Conservation (phyloP, 2,888 invertebrate genomes). For the Drosophila falleni region DNA sequence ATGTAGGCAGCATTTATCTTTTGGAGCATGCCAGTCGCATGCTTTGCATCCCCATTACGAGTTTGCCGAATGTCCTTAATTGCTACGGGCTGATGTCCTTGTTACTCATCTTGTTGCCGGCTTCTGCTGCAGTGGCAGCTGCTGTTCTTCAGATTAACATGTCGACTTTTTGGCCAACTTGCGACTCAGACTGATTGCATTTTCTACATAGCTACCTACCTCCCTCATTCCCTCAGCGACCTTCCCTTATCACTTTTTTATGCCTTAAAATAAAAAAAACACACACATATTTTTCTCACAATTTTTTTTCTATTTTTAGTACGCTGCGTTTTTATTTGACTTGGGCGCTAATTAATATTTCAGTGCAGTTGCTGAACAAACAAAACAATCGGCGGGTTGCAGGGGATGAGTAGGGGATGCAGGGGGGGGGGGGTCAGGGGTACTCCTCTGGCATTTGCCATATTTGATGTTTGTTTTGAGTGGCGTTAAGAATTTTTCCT, state of each 20-base stretch:
- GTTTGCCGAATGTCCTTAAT: slow-evolving; percentile 68
- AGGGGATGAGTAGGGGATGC: not conserved
- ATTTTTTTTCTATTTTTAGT: slow-evolving; percentile 40
- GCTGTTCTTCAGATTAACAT: slow-evolving; percentile 48
- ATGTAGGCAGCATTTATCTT: slow-evolving; percentile 61
- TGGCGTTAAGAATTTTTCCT: slow-evolving; percentile 62
- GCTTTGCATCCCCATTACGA: slow-evolving; percentile 34
- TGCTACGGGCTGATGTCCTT: slow-evolving; percentile 63
- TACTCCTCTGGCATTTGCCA: slow-evolving; percentile 33
- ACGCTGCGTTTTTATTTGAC: slow-evolving; percentile 58
- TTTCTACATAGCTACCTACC: slow-evolving; percentile 4
- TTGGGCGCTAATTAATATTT: slow-evolving; percentile 68
- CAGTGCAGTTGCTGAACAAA: slow-evolving; percentile 65
- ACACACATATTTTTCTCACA: slow-evolving; percentile 9
- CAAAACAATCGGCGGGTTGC: slow-evolving; percentile 40
- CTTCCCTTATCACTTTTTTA: slow-evolving; percentile 14
- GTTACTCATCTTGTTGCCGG: slow-evolving; percentile 32
- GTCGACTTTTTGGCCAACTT: slow-evolving; percentile 34
- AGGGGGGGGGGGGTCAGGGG: not conserved
- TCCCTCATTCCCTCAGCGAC: not conserved
- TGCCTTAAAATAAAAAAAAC: slow-evolving; percentile 5
- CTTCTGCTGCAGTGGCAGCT: slow-evolving; percentile 8
- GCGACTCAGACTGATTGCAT: slow-evolving; percentile 51
- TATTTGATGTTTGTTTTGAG: slow-evolving; percentile 60
- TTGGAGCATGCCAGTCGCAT: slow-evolving; percentile 41